Conservation (phyloP, 2,797 vertebrate species). For the Botia kubotai region DNA sequence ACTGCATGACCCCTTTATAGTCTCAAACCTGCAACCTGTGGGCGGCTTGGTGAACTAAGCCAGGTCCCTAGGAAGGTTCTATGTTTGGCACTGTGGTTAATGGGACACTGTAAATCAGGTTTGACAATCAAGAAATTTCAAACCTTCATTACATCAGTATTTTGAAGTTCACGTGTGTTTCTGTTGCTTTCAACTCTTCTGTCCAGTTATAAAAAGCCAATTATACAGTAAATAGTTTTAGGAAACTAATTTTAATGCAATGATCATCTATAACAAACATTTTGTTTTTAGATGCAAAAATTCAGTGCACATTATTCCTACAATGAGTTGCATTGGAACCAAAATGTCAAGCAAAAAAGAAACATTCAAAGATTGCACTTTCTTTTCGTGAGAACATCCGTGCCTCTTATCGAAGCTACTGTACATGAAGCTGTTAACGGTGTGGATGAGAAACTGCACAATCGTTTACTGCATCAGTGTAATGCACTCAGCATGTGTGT, state of each 20-base stretch:
- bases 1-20: conserved; percentile 60
- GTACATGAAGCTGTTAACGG: conserved; percentile 45
- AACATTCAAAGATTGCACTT: not conserved
- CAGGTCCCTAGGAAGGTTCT: conserved; percentile 4
- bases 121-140: too few relatives aligned
- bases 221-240: too few relatives aligned
- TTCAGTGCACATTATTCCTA: not conserved
- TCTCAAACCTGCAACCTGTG: conserved; percentile 35
- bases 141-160: too few relatives aligned
- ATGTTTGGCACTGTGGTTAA: not conserved
- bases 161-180: too few relatives aligned
- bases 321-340: too few relatives aligned
- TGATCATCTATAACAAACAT: not conserved
- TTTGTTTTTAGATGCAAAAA: not conserved
- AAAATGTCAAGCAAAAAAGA: too few relatives aligned
- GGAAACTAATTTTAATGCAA: too few relatives aligned
- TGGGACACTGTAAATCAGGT: not conserved
- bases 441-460: conserved; percentile 19
- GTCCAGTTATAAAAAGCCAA: too few relatives aligned
- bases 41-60: conserved; percentile 10
- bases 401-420: conserved; percentile 26
- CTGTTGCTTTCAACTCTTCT: not conserved
- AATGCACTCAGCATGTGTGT: conserved; percentile 47
- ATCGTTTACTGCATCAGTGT: conserved; percentile 42
- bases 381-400: conserved; percentile 7